Base-by-base conservation (phyloP, 2,888 invertebrate genomes). In the Pelosia muscerda region DNA sequence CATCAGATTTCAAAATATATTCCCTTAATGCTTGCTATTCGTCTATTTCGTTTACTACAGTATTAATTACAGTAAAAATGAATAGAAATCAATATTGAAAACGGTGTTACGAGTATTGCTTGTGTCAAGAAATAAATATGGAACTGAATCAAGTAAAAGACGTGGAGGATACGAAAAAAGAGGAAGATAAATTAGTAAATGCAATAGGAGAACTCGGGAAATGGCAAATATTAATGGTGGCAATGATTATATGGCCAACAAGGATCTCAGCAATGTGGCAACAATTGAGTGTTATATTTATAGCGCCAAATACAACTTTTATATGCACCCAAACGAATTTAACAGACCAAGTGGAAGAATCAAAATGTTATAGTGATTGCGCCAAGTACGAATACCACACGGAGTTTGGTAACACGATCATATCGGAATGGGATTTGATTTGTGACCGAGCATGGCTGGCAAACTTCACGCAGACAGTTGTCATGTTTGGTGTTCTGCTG, bases 261-360 rank as follows among this genome's bases (percentile, higher is more conserved):
- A 97, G 97, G 87, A 96, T 97, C 78, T 96, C 96, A 0, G 96
- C 96, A 0, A 96, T 96, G 0, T 97, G 97, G 96, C 96, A 96
- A 76, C 96, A 96, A 76, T 87, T 97, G 69, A 96, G 95, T 0
- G 96, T 97, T 65, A 96, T 97, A 57, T 97, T 97, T 79, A 89
- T 97, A 76, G 96, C 97, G 6, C 96, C 97, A 0, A 95, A 95
- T 22, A 94, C 95, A 0, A 82, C 89, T 0, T 95, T 93, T 75
- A 87, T 86, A 54, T 96, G 96, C 81, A 82, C 84, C 1, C 78
- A 83, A 34, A 83, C 81, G 5, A 85, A 84, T 9, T 71, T 77
- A 31, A 91, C 92, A 0, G 78, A 81, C 4, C 72, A 63, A 34
- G 77, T 88, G 19, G 86, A 89, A 55, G 92, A 92, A 22, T 90